Conservation (phyloP, 2,888 invertebrate genomes). For the Drosophila monieri region DNA sequence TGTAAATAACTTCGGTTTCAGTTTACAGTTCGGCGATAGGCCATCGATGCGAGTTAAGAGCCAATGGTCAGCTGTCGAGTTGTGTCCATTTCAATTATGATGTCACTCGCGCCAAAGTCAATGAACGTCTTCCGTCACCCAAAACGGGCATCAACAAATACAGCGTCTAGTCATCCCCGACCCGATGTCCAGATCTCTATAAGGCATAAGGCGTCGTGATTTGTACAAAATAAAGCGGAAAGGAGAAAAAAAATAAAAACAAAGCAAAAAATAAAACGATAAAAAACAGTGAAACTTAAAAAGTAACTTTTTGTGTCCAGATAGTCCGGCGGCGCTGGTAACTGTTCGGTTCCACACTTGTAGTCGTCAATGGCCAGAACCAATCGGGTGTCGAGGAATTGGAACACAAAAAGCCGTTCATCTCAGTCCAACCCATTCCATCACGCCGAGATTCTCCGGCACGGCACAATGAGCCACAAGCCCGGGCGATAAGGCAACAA, state of each 20-base stretch:
- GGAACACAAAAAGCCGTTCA: constrained; percentile 46
- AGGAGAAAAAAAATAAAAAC: constrained; percentile 1
- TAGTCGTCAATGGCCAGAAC: constrained; percentile 29
- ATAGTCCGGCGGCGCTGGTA: constrained; percentile 18
- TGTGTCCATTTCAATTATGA: constrained; percentile 65
- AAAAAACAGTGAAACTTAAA: constrained; percentile 30
- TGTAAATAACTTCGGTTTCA: constrained; percentile 27
- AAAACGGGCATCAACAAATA: constrained; percentile 52
- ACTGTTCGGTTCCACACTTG: constrained; percentile 31
- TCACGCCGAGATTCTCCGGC: neutral
- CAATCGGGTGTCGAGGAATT: constrained; percentile 44
- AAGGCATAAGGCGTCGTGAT: constrained; percentile 37
- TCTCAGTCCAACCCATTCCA: constrained; percentile 6
- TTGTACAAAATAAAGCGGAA: constrained; percentile 36
- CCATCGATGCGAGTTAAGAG: neutral
- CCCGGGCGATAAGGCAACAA: constrained; percentile 30
- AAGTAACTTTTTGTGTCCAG: constrained; percentile 31
- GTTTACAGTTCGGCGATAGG: constrained; percentile 5
- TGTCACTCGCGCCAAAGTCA: constrained; percentile 64
- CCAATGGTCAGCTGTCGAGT: constrained; percentile 10
- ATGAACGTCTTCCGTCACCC: constrained; percentile 75
- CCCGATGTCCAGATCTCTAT: constrained; percentile 30
- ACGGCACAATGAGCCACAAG: constrained; percentile 2
- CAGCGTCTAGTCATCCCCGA: constrained; percentile 52
- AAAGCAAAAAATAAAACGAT: constrained; percentile 40